Base-by-base conservation (phyloP, 2,113 vertebrate genomes). In the Illadopsis cleaveri region DNA sequence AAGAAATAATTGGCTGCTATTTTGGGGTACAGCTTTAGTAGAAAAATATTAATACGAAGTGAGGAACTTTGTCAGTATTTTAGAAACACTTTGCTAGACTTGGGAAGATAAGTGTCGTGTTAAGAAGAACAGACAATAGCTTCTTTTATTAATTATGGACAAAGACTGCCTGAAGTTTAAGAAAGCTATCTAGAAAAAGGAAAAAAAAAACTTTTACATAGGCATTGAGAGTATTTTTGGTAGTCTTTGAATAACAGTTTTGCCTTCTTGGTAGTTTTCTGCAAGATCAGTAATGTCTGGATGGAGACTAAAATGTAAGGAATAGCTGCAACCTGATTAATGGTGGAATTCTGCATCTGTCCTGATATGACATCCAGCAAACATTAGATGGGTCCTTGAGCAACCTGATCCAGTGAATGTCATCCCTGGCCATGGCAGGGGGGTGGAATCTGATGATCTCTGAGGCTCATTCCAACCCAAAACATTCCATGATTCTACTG, bases 1-100 rank as follows among this genome's bases (percentile, higher is more conserved):
- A 94, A 93, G 86, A 86, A 95, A 91, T 81, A 96, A 93, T 91
- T 94, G 57, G 40, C 40, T 91, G 8, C 87, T 93, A 91, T 96
- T 94, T 93, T 68, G 48, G 40, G 78, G 27, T 54, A 24, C 38
- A 56, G 61, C 64, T 82, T 47, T 79, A 89, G 51, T 33, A 60
- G 50, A 71, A 84, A 96, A 91, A 58, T 79, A 75, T 44, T 78
- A 75, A 75, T 60, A 44, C 0, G 0, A 87, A 60, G 27, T 51
- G 78, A 84, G 35, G n/a, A 95, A 84, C 23, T 87, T 91, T 71
- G 64, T 78, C 45, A 45, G 6, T 77, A 37, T 82, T 91, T 90
- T 40, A 86, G 80, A 84, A 89, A 65, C 81, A 82, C 69, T 83
- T 81, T 5, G 3, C 72, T 47, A 81, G 69, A 22, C 60, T 89